Conservation (phyloP, 2,113 vertebrate species). For the Thunnus maccoyii region DNA sequence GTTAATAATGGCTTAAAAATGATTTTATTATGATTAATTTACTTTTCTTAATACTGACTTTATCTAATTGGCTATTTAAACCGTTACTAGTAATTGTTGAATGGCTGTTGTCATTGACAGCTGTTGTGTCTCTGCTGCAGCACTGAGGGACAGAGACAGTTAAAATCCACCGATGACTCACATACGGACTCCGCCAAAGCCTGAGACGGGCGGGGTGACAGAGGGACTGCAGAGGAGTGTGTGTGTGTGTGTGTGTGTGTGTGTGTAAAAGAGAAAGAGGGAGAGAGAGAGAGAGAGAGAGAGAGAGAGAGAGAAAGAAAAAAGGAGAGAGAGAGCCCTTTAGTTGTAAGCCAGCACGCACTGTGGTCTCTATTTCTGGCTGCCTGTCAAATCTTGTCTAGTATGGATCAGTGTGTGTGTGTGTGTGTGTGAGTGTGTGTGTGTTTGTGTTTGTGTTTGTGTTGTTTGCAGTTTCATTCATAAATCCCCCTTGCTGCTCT, state of each 20-base stretch:
- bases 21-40: neutral
- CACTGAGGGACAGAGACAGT: conserved; percentile 59
- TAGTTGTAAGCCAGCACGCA: conserved; percentile 34
- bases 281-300: neutral
- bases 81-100: neutral
- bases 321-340: conserved; percentile 9
- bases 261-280: neutral
- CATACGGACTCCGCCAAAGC: conserved; percentile 68
- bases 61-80: too few species aligned
- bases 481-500: conserved; percentile 56
- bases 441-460: conserved; percentile 16
- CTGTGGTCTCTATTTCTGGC: conserved; percentile 73
- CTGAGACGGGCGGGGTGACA: conserved; percentile 65
- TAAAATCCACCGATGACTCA: conserved; percentile 83
- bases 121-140: conserved; percentile 62
- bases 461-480: conserved; percentile 71
- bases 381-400: conserved; percentile 61
- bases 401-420: conserved; percentile 42
- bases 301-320: neutral
- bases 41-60: neutral
- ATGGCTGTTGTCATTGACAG: conserved; percentile 11
- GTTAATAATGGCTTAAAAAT: neutral
- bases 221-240: conserved; percentile 62
- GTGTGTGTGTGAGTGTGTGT: conserved; percentile 15
- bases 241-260: neutral